Conservation (phyloP, 2,888 invertebrate species). For the Hypolimnas misippus region DNA sequence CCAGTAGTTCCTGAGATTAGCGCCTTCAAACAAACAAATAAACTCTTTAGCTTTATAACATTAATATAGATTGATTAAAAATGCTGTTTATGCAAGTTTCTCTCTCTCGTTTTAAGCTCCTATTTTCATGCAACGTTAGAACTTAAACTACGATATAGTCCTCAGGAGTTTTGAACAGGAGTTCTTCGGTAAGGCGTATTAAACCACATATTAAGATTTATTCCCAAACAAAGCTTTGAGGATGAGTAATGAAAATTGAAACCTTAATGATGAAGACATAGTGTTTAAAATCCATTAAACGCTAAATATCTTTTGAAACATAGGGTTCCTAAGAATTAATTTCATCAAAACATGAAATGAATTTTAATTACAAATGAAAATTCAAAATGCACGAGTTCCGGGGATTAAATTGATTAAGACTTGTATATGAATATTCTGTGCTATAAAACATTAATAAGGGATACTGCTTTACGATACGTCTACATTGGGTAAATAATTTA, state of each 20-base stretch:
- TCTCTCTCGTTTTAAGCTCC: no score
- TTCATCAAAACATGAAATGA: not conserved
- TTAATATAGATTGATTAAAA: no score
- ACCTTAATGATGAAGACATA: not conserved
- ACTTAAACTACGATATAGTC: no score
- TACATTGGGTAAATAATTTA: not conserved
- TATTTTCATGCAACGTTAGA: no score
- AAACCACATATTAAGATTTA: no score
- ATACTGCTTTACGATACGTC: not conserved
- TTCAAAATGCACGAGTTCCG: not conserved
- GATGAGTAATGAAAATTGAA: not conserved
- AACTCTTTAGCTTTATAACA: no score
- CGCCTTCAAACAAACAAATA: no score
- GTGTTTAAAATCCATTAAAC: not conserved
- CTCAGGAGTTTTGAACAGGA: no score
- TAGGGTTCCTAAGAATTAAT: not conserved
- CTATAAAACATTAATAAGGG: no score
- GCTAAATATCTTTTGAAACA: not conserved
- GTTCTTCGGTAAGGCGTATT: no score
- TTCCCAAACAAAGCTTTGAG: not conserved
- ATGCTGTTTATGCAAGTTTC: no score
- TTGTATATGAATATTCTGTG: not conserved
- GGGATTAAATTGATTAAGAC: not conserved
- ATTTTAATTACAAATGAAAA: not conserved
- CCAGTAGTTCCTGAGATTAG: no score